These are phyloP conservation scores for Ellobius talpinus DNA, from an alignment of 2,113 vertebrate species.

Conservation along the genomic window DNA sequence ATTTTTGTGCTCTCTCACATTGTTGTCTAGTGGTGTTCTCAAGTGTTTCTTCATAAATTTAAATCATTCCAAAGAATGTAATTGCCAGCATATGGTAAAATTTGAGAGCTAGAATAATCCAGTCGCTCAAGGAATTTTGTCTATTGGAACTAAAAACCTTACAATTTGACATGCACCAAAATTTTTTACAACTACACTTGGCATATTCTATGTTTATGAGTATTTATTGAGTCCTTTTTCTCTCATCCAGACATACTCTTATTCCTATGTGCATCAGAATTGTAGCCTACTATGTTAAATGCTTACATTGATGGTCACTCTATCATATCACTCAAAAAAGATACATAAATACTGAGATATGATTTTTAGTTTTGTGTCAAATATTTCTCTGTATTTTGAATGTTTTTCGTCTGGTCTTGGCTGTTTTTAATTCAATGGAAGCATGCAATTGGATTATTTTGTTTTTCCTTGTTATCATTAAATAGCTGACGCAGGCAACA, in stretches of 20 bases:
- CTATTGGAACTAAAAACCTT: conserved; percentile 10
- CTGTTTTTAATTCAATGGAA: neutral
- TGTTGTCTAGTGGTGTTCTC: conserved; percentile 16
- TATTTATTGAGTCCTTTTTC: neutral
- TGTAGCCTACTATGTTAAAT: neutral
- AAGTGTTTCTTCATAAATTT: conserved; percentile 44
- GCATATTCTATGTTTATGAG: neutral
- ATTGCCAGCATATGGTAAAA: conserved; percentile 47
- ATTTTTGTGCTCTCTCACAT: conserved; percentile 6
- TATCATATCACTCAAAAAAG: neutral
- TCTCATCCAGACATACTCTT: neutral
- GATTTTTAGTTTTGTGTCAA: conserved; percentile 2
- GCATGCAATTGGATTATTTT: neutral
- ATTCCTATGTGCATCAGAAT: neutral
- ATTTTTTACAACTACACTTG: neutral
- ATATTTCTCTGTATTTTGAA: neutral
- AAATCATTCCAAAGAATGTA: conserved; percentile 49
- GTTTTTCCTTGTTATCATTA: neutral
- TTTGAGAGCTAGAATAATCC: conserved; percentile 6
- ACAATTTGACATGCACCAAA: conserved; percentile 31
- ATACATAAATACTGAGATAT: neutral
- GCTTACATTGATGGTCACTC: neutral
- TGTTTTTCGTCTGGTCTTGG: neutral
- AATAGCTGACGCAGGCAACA: neutral
- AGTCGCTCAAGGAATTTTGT: conserved; percentile 22